Evolutionary conservation across 2,797 vertebrate genomes (phyloP).

Genomic region (Allobates femoralis): DNA sequence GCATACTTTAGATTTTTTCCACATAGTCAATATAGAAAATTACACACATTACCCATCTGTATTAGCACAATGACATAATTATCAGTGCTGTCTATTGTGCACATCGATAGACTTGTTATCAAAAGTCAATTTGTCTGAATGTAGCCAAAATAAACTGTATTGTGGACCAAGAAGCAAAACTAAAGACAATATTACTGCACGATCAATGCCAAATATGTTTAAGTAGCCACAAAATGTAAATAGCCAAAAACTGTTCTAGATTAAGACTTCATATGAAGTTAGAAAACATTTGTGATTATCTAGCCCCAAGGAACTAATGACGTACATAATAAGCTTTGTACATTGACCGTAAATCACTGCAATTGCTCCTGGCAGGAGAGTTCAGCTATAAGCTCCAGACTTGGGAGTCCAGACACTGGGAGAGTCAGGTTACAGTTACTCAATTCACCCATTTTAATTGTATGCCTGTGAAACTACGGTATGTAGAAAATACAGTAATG

Average conservation of each 20-base stretch:
- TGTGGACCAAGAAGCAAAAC: too few relatives aligned
- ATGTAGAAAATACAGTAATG: background rate
- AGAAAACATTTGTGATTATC: slow-evolving; percentile 4
- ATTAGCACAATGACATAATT: too few relatives aligned
- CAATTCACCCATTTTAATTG: background rate
- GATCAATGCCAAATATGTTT: background rate
- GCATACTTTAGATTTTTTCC: too few relatives aligned
- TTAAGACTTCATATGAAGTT: slow-evolving; percentile 18
- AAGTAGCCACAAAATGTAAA: background rate
- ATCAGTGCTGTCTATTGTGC: too few relatives aligned
- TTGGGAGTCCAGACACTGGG: background rate
- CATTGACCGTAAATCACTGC: slow-evolving; percentile 35
- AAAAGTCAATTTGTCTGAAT: too few relatives aligned
- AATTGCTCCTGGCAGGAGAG: slow-evolving; percentile 24
- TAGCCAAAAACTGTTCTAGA: background rate
- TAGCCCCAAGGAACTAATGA: slow-evolving; percentile 7
- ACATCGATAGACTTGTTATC: too few relatives aligned
- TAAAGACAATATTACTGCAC: background rate
- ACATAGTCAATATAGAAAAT: too few relatives aligned
- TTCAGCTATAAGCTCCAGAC: background rate
- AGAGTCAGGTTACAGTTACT: slow-evolving; percentile 13
- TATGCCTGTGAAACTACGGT: background rate
- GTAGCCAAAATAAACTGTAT: too few relatives aligned
- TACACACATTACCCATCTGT: too few relatives aligned
- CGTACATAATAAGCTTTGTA: slow-evolving; percentile 9